phyloP scores from a whole-genome alignment of 1,140 invertebrate genomes.

The Streblospio benedicti region DNA sequence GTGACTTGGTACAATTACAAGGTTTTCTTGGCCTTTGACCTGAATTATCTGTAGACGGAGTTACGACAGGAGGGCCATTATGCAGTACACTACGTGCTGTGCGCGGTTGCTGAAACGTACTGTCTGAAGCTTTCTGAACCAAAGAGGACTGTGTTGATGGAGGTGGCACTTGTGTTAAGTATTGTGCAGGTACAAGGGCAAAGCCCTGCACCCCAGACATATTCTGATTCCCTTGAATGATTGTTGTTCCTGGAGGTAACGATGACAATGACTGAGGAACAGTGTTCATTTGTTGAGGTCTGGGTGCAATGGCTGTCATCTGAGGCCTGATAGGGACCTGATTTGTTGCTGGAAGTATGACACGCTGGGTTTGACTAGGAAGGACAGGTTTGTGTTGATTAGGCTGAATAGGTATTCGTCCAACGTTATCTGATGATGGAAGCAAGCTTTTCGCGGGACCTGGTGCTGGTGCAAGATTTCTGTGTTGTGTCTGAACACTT shows the following conservation, averaged over 20 bases:
- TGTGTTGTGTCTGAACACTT: not conserved
- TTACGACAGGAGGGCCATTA: not conserved
- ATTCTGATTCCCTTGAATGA: conserved; percentile 47
- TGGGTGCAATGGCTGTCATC: conserved; percentile 14
- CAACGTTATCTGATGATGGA: not conserved
- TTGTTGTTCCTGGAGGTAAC: conserved; percentile 48
- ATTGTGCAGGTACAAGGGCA: conserved; percentile 56
- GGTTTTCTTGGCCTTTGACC: conserved; percentile 77
- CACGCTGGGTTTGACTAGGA: conserved; percentile 28
- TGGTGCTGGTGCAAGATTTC: not conserved
- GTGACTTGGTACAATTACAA: conserved; percentile 98
- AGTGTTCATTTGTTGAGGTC: conserved; percentile 27
- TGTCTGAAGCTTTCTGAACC: not conserved
- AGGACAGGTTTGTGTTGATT: not conserved
- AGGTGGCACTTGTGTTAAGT: conserved; percentile 47
- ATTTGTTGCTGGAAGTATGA: conserved; percentile 35
- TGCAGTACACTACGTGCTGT: not conserved
- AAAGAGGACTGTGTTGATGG: not conserved
- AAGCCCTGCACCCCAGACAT: conserved; percentile 43
- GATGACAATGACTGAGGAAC: conserved; percentile 37
- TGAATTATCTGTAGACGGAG: conserved; percentile 32
- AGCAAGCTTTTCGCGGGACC: not conserved
- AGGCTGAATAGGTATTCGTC: not conserved
- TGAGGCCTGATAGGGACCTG: conserved; percentile 27
- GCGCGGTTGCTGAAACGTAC: not conserved